A percentile compares a stretch with the other conserved stretches of the same genome.
These are phyloP conservation scores for Nematostella vectensis DNA, from an alignment of 92 coral and sea anemone genomes.

Conservation along the genomic window DNA sequence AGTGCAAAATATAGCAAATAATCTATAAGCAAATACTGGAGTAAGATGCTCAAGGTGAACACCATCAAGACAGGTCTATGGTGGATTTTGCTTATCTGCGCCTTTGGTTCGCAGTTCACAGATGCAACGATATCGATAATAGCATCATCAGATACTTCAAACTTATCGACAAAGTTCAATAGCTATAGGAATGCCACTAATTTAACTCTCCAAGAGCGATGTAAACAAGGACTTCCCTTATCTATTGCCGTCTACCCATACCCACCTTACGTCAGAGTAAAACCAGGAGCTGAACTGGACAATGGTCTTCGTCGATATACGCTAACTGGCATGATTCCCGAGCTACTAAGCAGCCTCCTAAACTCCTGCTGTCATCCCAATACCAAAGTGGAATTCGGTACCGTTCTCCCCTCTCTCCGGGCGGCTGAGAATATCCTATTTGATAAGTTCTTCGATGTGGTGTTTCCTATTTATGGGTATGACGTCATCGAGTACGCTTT, in stretches of 20 bases:
- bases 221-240: conserved; percentile 8
- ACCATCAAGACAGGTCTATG: too few relatives aligned
- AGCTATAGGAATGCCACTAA: background rate
- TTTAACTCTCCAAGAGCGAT: conserved; percentile 21
- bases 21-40: too few relatives aligned
- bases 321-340: conserved; percentile 55
- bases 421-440: conserved; percentile 23
- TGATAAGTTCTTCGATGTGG: conserved; percentile 37
- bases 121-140: too few relatives aligned
- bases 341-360: conserved; percentile 32
- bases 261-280: conserved; percentile 15
- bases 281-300: background rate
- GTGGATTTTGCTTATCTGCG: too few relatives aligned
- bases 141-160: too few relatives aligned
- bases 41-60: too few relatives aligned
- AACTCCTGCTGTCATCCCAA: conserved; percentile 40
- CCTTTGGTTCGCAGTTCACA: too few relatives aligned
- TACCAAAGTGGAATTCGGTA: conserved; percentile 33
- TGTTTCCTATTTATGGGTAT: conserved; percentile 49
- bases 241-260: conserved; percentile 12
- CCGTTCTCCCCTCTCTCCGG: conserved; percentile 16
- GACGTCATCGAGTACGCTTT: conserved; percentile 26
- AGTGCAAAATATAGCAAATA: too few relatives aligned
- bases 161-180: too few relatives aligned
- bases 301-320: background rate